Base-by-base conservation (phyloP, 2,888 invertebrate species). In the Gari tellinella region DNA sequence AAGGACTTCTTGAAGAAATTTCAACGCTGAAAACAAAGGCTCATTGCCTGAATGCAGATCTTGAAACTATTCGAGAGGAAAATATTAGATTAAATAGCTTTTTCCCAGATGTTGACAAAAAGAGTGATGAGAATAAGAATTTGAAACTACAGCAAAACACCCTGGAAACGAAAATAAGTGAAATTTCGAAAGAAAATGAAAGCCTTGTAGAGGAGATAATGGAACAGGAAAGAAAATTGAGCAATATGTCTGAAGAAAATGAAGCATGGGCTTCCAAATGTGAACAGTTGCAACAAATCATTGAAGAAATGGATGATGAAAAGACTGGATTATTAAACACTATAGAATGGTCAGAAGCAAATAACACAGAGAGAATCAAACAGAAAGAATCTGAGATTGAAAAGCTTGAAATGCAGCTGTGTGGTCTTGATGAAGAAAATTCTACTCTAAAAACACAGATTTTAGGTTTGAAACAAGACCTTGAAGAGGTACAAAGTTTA, bases 111-210 rank as follows among this genome's bases (percentile, higher is more conserved):
- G 61, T 76, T 41, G 76, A 73, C 53, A 56, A 62, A 55, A 61
- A 68, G 48, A 51, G 23, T 51, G 72, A 64, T 40, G 70, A 74
- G 37, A 63, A 58, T 45, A 17, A 46, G n/a, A 51, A 43, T 25
- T 14, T 72, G n/a, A 72, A 51, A 43, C 52, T 80, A 52, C 73
- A 75, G 51, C 63, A 74, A 37, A 55, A 62, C 25, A 74, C 69
- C 55, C 60, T 79, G 8, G 68, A 81, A 48, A 52, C 61, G 25
- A 80, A 73, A 40, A 60, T 72, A 25, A 57, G 76, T 43, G 78
- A 79, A 60, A 37, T 81, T 23, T 66, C 70, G 15, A 58, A 64
- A 14, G 75, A 82, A 53, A 82, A 80, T 72, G 82, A 82, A 43
- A 69, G 69, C 17, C 72, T 80, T 31, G 53, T 68, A 8, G 14